phyloP scores from a whole-genome alignment of 2,888 invertebrate genomes.

The Cenopis cana region DNA sequence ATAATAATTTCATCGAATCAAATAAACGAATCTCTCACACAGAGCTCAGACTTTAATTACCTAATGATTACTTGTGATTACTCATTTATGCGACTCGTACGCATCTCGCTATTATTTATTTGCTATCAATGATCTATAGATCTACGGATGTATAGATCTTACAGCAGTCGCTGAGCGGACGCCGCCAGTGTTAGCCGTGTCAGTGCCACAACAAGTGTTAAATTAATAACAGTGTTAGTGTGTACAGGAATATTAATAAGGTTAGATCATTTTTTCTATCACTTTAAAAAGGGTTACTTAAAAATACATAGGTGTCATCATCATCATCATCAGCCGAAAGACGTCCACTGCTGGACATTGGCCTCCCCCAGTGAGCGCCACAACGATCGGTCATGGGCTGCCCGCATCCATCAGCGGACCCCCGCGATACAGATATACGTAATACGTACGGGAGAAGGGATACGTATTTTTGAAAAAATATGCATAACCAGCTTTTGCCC shows the following conservation, averaged over 20 bases:
- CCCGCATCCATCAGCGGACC: too few relatives aligned
- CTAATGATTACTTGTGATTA: background rate
- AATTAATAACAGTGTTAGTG: slow-evolving; percentile 21
- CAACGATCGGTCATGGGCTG: too few relatives aligned
- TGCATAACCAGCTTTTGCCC: too few relatives aligned
- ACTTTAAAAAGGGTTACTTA: background rate
- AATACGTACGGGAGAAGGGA: too few relatives aligned
- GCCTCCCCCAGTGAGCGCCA: too few relatives aligned
- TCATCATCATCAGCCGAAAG: too few relatives aligned
- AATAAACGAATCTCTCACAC: background rate
- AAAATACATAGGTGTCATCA: background rate
- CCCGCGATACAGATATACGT: too few relatives aligned
- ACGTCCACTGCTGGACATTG: too few relatives aligned
- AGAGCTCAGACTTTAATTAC: background rate
- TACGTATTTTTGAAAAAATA: too few relatives aligned
- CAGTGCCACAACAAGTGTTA: slow-evolving; percentile 22
- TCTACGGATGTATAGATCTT: slow-evolving; percentile 2
- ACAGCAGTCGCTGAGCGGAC: slow-evolving; percentile 1
- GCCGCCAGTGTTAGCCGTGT: background rate
- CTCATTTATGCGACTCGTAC: slow-evolving; percentile 4
- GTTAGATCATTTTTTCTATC: background rate
- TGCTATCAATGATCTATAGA: slow-evolving; percentile 23
- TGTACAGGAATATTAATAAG: slow-evolving; percentile 16
- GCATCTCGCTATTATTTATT: slow-evolving; percentile 13
- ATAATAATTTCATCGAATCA: too few relatives aligned